These are phyloP conservation scores for Poecilia gillii DNA, from an alignment of 2,797 vertebrate genomes.

Conservation along the genomic window DNA sequence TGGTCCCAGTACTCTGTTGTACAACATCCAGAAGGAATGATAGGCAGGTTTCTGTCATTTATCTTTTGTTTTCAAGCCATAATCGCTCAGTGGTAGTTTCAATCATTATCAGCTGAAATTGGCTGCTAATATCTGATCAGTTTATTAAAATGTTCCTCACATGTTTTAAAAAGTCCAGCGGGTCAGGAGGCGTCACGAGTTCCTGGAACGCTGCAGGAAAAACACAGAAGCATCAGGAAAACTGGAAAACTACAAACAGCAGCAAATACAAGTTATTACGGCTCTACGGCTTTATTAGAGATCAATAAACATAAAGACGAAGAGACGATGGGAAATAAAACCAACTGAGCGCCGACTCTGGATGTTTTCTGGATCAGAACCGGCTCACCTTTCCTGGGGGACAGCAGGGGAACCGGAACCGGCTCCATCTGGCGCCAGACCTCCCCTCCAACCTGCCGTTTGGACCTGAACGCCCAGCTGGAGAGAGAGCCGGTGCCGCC, in stretches of 20 bases:
- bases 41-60: too few relatives aligned
- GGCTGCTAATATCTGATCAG: not conserved
- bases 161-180: conserved; percentile 71
- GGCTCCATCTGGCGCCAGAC: conserved; percentile 68
- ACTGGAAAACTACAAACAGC: not conserved
- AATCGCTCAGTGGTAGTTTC: too few relatives aligned
- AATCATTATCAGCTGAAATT: not conserved
- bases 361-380: not conserved
- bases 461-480: conserved; percentile 59
- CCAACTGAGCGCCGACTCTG: not conserved
- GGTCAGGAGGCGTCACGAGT: conserved; percentile 34
- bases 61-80: too few relatives aligned
- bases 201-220: conserved; percentile 33
- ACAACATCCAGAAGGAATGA: too few relatives aligned
- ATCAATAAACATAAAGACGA: not conserved
- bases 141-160: conserved; percentile 56
- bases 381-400: conserved; percentile 63
- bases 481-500: conserved; percentile 7
- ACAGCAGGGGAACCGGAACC: conserved; percentile 65
- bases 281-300: not conserved
- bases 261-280: not conserved
- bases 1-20: too few relatives aligned
- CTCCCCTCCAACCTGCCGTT: conserved; percentile 60
- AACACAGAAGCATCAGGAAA: not conserved
- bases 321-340: not conserved